Conservation (phyloP, 1,140 invertebrate genomes). For the Rhynchophorus ferrugineus region DNA sequence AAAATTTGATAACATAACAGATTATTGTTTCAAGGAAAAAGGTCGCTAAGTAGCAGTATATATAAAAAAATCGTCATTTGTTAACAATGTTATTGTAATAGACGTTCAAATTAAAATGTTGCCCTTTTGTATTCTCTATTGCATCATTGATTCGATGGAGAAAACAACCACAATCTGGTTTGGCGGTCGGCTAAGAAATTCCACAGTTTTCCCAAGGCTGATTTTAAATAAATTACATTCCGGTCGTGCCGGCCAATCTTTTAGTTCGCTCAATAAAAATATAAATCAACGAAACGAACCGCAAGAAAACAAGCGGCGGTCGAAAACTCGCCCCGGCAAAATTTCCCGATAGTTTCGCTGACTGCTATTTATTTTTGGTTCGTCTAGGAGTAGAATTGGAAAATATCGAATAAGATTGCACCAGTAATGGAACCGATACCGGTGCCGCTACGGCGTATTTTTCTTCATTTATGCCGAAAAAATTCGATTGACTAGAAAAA, state of each 20-base stretch:
- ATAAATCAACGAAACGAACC: background rate
- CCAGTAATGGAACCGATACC: no score
- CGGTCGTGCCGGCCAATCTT: background rate
- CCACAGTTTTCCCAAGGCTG: background rate
- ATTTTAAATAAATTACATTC: background rate
- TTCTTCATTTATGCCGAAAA: background rate
- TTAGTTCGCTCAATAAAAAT: background rate
- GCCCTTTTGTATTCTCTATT: no score
- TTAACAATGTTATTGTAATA: no score
- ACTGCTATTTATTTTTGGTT: background rate
- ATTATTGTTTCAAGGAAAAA: no score
- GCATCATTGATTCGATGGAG: no score
- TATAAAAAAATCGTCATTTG: no score
- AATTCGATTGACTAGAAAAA: background rate
- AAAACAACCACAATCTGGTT: no score
- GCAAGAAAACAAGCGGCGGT: background rate
- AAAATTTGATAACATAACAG: no score
- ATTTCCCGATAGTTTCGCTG: background rate
- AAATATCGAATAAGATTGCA: background rate
- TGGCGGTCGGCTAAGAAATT: background rate
- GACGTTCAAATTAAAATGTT: no score
- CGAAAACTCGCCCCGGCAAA: background rate
- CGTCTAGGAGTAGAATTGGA: background rate
- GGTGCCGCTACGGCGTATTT: background rate
- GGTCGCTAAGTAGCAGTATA: no score